These are phyloP conservation scores for Orius laevigatus DNA, from an alignment of 1,140 invertebrate species.

Conservation along the genomic window DNA sequence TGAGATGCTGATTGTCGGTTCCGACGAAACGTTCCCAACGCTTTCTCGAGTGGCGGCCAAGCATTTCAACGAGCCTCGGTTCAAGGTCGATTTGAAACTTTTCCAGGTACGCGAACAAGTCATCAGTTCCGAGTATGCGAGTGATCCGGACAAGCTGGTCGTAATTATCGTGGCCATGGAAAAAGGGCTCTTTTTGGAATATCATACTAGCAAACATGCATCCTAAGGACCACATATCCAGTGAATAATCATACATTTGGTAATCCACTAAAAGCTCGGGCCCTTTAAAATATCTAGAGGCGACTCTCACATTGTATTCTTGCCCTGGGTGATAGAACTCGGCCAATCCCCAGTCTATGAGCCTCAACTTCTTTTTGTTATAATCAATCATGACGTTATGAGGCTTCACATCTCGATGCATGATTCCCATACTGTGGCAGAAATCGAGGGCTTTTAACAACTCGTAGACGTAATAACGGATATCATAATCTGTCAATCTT, in stretches of 20 bases:
- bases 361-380: slow-evolving; percentile 87
- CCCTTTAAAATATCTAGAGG: slow-evolving; percentile 96
- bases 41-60: slow-evolving; percentile 75
- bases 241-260: slow-evolving; percentile 96
- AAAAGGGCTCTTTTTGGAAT: slow-evolving; percentile 99
- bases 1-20: slow-evolving; percentile 97
- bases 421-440: slow-evolving; percentile 99
- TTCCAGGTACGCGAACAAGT: slow-evolving; percentile 97
- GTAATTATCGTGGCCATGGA: slow-evolving; percentile 99
- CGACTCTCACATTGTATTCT: slow-evolving; percentile 97
- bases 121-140: slow-evolving; percentile 98
- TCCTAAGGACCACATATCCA: slow-evolving; percentile 99
- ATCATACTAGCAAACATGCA: slow-evolving; percentile 99
- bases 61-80: slow-evolving; percentile 30
- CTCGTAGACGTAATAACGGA: slow-evolving; percentile 89
- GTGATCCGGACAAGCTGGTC: slow-evolving; percentile 98
- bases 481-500: slow-evolving; percentile 98
- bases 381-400: slow-evolving; percentile 99
- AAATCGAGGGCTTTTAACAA: slow-evolving; percentile 93
- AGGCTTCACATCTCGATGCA: slow-evolving; percentile 98
- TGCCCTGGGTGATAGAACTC: slow-evolving; percentile 99
- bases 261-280: slow-evolving; percentile 97
- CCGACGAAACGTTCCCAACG: slow-evolving; percentile 99
- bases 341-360: slow-evolving; percentile 98
- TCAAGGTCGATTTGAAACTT: slow-evolving; percentile 99